Percentiles rank a stretch among this genome's conserved stretches.
Evolutionary conservation across 2,888 invertebrate species (phyloP).

Genomic region (Heteromyza rotundicornis): DNA sequence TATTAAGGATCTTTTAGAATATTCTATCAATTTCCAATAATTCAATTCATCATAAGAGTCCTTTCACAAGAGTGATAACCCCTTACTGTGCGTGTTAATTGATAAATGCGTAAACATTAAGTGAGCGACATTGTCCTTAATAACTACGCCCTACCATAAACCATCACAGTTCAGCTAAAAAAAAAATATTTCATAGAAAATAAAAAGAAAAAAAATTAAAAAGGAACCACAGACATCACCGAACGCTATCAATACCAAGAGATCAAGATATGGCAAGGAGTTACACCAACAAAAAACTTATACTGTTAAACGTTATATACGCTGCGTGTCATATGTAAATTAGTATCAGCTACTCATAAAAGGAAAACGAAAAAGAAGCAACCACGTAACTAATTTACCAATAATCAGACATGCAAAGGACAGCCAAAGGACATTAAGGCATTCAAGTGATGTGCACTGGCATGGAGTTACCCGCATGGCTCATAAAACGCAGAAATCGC

Average conservation of each 20-base stretch:
- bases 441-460: not conserved
- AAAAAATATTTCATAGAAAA: not conserved
- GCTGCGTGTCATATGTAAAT: conserved; percentile 55
- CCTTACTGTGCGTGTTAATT: conserved; percentile 35
- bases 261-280: conserved; percentile 20
- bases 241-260: conserved; percentile 18
- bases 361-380: conserved; percentile 34
- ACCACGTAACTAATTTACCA: conserved; percentile 31
- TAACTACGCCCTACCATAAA: conserved; percentile 15
- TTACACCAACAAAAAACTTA: no score
- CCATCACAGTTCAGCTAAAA: no score
- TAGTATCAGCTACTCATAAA: no score
- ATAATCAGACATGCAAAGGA: conserved; percentile 45
- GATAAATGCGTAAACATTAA: conserved; percentile 35
- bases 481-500: conserved; percentile 19
- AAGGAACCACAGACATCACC: conserved; percentile 2
- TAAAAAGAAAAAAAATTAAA: conserved; percentile 4
- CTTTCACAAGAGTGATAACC: no score
- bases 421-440: conserved; percentile 43
- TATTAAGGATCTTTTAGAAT: no score
- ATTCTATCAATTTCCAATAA: no score
- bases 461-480: not conserved
- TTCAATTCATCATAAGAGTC: no score
- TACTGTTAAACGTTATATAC: conserved; percentile 37
- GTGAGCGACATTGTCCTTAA: conserved; percentile 31